These are phyloP conservation scores for Rhegmatorhina hoffmannsi DNA, from an alignment of 2,113 vertebrate species.

Conservation along the genomic window DNA sequence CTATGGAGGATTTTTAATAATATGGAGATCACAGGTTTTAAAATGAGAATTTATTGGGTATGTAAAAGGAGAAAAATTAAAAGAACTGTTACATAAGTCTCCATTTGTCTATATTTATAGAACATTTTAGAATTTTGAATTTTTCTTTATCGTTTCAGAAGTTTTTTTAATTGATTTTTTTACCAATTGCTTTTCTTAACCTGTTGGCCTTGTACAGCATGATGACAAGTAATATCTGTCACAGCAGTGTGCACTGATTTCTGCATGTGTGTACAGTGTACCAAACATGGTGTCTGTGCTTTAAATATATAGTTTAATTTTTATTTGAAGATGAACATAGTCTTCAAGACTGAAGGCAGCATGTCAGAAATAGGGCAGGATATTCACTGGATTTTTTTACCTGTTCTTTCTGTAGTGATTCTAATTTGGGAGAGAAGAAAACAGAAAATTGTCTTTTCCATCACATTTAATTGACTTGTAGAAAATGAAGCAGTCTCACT, in stretches of 20 bases:
- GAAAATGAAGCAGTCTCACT: constrained; percentile 38
- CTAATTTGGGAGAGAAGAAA: background rate
- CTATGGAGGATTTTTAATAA: background rate
- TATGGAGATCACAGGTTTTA: background rate
- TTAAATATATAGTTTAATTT: background rate
- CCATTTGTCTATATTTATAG: background rate
- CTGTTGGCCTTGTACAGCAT: background rate
- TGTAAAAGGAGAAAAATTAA: background rate
- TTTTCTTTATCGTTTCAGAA: background rate
- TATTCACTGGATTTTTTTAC: background rate
- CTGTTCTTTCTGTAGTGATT: background rate
- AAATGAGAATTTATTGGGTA: background rate
- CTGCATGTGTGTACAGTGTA: background rate
- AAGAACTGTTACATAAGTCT: background rate
- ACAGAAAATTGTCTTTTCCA: constrained; percentile 7
- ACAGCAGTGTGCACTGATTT: background rate
- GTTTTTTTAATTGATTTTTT: background rate
- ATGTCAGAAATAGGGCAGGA: background rate
- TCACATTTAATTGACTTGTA: constrained; percentile 43
- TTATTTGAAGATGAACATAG: background rate
- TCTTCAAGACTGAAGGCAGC: background rate
- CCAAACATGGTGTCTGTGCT: background rate
- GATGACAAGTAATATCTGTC: background rate
- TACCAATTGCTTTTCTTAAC: background rate
- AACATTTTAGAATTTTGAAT: background rate